Evolutionary conservation across 2,113 vertebrate genomes (phyloP).

Genomic region (Chlorodrepanis virens): DNA sequence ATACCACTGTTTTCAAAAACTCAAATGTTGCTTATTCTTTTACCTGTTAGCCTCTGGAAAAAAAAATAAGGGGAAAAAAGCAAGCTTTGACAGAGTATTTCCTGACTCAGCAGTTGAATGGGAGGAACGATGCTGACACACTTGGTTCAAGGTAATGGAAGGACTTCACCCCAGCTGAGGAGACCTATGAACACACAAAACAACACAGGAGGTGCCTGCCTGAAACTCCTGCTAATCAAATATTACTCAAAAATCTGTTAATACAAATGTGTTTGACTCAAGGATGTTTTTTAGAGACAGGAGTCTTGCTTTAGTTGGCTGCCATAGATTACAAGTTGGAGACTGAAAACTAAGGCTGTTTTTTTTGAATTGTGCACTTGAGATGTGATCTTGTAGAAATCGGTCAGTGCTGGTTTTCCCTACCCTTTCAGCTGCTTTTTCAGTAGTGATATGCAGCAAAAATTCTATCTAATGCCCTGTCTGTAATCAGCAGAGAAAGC

Average conservation of each 20-base stretch:
- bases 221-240: not conserved
- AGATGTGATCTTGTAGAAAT: not conserved
- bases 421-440: not conserved
- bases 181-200: not conserved
- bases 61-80: not conserved
- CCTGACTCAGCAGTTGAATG: not conserved
- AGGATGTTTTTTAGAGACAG: not conserved
- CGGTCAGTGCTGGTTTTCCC: not conserved
- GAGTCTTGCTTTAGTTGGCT: not conserved
- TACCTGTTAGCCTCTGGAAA: not conserved
- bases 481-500: slow-evolving; percentile 20
- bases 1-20: not conserved
- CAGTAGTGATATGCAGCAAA: not conserved
- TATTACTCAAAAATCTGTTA: not conserved
- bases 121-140: not conserved
- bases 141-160: not conserved
- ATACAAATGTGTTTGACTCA: not conserved
- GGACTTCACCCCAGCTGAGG: not conserved
- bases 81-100: not conserved
- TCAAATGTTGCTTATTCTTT: not conserved
- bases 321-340: not conserved
- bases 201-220: not conserved
- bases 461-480: not conserved
- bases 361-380: not conserved
- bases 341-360: not conserved